Evolutionary conservation across 2,797 vertebrate genomes (phyloP), one percentile per base, ranked within the genome.

Genomic region (Clarias fuscus): DNA sequence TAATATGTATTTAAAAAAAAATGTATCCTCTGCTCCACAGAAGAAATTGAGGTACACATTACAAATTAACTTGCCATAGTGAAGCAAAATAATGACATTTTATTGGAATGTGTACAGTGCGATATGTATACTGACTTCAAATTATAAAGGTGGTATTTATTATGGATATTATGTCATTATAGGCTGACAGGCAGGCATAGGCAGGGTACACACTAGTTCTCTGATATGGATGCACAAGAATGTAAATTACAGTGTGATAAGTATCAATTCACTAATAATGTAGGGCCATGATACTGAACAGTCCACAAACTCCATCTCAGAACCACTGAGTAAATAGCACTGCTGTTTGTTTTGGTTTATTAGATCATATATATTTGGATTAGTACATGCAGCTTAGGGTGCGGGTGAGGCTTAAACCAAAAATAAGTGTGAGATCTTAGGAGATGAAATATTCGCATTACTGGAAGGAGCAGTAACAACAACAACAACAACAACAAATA

Each of bases 321-420:
- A 73, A 24, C 4, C 37, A 48, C 40, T 48, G 40, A 56, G 17
- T 37, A 78, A 78, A 59, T 77, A 78, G 6, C 13, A 33, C 56
- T 20, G 7, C 75, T 33, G 33, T 33, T 76, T 56, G 3, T 76
- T 58, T 18, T 75, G 43, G 43, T n/a, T 75, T 76, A 56, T 30
- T 22, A 76, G 48, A 77, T 77, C n/a, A 58, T 77, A 18, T 77
- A 77, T 30, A 58, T 56, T 20, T 77, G 30, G 30, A 77, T 56
- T 77, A 30, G n/a, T 58, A 58, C 4, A 5, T 1, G 22, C 14
- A 77, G 30, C n/a, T 53, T 53, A 53, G 18, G 27, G 20, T 7
- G 11, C 11, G 17, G n/a, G 27, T 58, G 24, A 30, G 27, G 17
- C 7, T 53, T 75, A 53, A 73, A 73, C 72, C 3, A 13, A 30